phyloP scores from a whole-genome alignment of 2,888 invertebrate species.

The Tenthredo distinguenda region DNA sequence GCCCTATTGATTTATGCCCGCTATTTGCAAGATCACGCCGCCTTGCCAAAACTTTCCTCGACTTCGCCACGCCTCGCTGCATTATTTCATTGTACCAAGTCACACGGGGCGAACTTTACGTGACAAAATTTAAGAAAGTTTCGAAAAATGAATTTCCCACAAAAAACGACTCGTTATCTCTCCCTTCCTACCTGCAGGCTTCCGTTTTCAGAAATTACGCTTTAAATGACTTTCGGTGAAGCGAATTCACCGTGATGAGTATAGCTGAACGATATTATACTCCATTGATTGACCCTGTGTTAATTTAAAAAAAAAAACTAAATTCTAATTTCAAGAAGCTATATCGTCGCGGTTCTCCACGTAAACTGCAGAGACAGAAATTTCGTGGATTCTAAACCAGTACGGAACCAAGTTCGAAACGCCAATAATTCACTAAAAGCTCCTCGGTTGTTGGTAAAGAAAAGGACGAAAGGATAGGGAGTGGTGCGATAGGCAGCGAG shows the following conservation, averaged over 20 bases:
- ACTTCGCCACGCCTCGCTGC: slow-evolving; percentile 62
- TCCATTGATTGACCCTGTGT: not conserved
- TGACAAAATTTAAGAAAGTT: slow-evolving; percentile 36
- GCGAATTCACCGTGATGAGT: not conserved
- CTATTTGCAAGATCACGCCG: slow-evolving; percentile 76
- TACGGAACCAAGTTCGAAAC: slow-evolving; percentile 32
- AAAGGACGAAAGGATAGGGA: slow-evolving; percentile 6
- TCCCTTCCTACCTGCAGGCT: not conserved
- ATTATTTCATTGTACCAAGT: slow-evolving; percentile 52
- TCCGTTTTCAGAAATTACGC: not conserved
- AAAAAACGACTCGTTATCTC: not conserved
- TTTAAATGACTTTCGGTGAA: not conserved
- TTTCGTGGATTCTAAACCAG: slow-evolving; percentile 36
- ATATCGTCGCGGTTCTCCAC: not conserved
- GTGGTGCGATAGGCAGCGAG: not conserved
- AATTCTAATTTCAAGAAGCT: not conserved
- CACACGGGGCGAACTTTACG: slow-evolving; percentile 27
- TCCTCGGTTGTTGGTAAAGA: slow-evolving; percentile 21
- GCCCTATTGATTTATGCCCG: slow-evolving; percentile 74
- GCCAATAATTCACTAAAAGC: slow-evolving; percentile 49
- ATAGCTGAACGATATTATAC: not conserved
- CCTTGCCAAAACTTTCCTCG: slow-evolving; percentile 73
- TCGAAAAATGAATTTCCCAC: slow-evolving; percentile 24
- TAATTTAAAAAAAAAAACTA: not conserved
- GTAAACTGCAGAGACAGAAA: not conserved